Base-by-base conservation (phyloP, 2,797 vertebrate species). In the Lycodopsis pacificus region DNA sequence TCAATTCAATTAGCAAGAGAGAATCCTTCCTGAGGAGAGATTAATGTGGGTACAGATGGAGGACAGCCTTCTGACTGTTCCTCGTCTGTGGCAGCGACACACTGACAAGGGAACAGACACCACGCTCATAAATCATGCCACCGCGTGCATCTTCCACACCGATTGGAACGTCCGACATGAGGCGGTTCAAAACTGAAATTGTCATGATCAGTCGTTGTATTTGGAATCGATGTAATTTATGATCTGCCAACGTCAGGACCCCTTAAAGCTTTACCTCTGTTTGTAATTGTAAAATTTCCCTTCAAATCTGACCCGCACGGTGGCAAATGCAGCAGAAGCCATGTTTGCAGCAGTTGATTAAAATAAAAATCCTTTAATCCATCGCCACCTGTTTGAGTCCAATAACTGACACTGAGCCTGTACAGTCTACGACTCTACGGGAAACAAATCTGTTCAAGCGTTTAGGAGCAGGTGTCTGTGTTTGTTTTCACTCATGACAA, bases 1-100 rank as follows among this genome's bases (percentile, higher is more conserved):
- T 48, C 56, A 42, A 77, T 89, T 83, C n/a, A 80, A 75, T 87
- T 72, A 82, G 42, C n/a, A 53, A 19, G 61, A 82, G 74, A 38
- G 46, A 71, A 83, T 65, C 73, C 68, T 72, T 81, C 85, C 76
- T 85, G 74, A 72, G 9, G 57, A 76, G 57, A 36, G 62, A 72
- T 73, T 87, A 83, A 88, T 72, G 61, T 44, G 25, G 79, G 84
- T 84, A 81, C 56, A 38, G 32, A 48, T 22, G 2, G 38, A 76
- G 59, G 69, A 85, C 73, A 27, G 54, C 57, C 69, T 51, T 71
- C 53, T 27, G 51, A 63, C 57, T 36, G 30, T n/a, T 61, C 57
- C 57, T 34, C 1, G 57, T 80, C 84, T 49, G 53, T 42, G 9
- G 19, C 44, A 48, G 63, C n/a, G 30, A 73, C 56, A 42, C n/a